phyloP scores from a whole-genome alignment of 2,888 invertebrate genomes.

The Lobophora halterata region DNA sequence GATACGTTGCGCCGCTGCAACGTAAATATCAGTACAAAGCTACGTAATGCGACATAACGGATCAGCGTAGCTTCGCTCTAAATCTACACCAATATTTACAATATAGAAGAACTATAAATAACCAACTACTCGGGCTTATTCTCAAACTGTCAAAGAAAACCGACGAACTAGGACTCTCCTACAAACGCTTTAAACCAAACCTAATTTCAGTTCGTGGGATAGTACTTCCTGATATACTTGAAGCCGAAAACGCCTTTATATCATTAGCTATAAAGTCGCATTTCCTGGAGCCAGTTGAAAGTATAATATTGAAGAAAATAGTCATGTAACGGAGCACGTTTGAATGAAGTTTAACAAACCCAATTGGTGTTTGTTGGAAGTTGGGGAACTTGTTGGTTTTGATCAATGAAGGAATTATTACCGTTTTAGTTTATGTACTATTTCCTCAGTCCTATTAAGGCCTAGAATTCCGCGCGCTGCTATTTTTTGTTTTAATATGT shows the following conservation, averaged over 20 bases:
- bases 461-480: too few relatives aligned
- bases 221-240: slow-evolving; percentile 19
- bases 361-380: slow-evolving; percentile 17
- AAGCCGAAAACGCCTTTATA: not conserved
- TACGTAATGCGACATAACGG: too few relatives aligned
- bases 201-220: slow-evolving; percentile 28
- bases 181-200: slow-evolving; percentile 27
- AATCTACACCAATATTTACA: slow-evolving; percentile 1
- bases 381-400: slow-evolving; percentile 6
- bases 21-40: too few relatives aligned
- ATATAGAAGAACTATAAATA: slow-evolving; percentile 4
- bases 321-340: slow-evolving; percentile 16
- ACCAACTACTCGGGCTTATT: slow-evolving; percentile 24
- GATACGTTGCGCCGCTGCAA: too few relatives aligned
- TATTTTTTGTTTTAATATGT: too few relatives aligned
- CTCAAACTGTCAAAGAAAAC: slow-evolving; percentile 32
- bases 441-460: too few relatives aligned
- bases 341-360: slow-evolving; percentile 25
- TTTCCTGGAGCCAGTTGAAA: not conserved
- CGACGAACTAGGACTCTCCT: slow-evolving; percentile 22
- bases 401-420: slow-evolving; percentile 1
- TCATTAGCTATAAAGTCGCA: not conserved
- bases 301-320: slow-evolving; percentile 11
- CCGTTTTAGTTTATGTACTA: too few relatives aligned
- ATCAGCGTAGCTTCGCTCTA: too few relatives aligned